Evolutionary conservation across 2,113 vertebrate species (phyloP), one percentile per base, ranked within the genome.

Genomic region (Porphyrio hochstetteri): DNA sequence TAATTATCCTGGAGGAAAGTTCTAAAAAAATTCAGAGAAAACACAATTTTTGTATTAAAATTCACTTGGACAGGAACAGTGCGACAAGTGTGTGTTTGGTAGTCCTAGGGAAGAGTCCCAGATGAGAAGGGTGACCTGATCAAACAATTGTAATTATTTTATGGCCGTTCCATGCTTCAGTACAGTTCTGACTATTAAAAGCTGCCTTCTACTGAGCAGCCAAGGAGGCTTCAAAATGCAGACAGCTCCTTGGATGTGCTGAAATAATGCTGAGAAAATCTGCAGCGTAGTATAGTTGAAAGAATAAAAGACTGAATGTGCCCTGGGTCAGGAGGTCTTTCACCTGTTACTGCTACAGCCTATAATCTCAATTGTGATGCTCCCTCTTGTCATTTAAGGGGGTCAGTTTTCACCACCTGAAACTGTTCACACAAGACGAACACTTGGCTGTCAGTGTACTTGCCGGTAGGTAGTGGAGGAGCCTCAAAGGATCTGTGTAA

Each of bases 281-380:
- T 61, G 16, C 55, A 50, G 48, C 50, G 48, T 59, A 24, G 9
- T 44, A 2, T n/a, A 24, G 42, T 27, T 52, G 40, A 50, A 71
- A 80, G 21, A 53, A 40, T 11, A 46, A 33, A 59, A 95, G 61
- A n/a, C 27, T 11, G 29, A 86, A 46, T 81, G 28, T 29, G 21
- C 14, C 40, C 38, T 33, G 61, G 23, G 83, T 90, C 59, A 25
- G 17, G 23, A 68, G 35, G 25, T 67, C 60, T 52, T 67, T 57
- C 64, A 63, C 38, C 48, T 84, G 24, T 33, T 52, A 86, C 65
- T 81, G 33, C 35, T 10, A 18, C 6, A 93, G 53, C 29, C 29
- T 60, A 1, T 40, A 42, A 24, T 72, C 48, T 80, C 0, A 0
- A 42, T 27, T 1, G 0, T 33, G 57, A 53, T 61, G 31, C 33